Percentiles rank a stretch among this genome's conserved stretches.
phyloP scores from a whole-genome alignment of 2,113 vertebrate species.

The Lagopus leucura region DNA sequence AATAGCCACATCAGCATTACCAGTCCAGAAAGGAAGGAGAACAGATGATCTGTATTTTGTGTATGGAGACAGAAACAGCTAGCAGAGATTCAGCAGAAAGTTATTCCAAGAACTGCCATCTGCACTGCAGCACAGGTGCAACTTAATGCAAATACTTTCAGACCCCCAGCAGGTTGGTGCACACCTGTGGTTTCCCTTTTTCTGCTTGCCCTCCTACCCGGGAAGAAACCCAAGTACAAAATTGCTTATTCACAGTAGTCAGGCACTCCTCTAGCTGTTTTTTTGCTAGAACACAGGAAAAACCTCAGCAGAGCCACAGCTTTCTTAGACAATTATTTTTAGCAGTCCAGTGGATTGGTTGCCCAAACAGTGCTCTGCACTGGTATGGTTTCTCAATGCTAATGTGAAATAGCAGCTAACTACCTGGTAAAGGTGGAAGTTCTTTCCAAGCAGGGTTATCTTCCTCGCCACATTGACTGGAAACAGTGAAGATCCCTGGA shows the following conservation, averaged over 20 bases:
- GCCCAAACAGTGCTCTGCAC: background rate
- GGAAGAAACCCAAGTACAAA: background rate
- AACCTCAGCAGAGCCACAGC: background rate
- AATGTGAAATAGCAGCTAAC: background rate
- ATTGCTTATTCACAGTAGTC: background rate
- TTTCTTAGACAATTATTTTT: background rate
- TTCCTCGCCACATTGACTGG: slow-evolving; percentile 87
- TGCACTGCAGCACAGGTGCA: background rate
- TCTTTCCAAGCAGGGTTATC: slow-evolving; percentile 88
- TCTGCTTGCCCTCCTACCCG: background rate
- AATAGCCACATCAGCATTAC: background rate
- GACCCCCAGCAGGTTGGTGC: background rate
- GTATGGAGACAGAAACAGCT: background rate
- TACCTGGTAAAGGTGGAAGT: slow-evolving; percentile 94
- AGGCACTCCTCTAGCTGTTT: background rate
- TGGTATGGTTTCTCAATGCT: background rate
- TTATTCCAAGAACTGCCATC: background rate
- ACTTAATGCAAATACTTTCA: background rate
- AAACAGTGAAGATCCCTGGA: slow-evolving; percentile 86
- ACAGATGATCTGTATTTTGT: background rate
- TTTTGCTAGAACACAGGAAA: background rate
- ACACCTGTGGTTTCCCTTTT: background rate
- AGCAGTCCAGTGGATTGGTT: background rate
- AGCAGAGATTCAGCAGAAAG: background rate
- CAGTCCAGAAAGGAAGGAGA: background rate